Percentiles rank a stretch among this genome's conserved stretches.
Conservation (phyloP, 2,113 vertebrate genomes). For the Seriola rivoliana region DNA sequence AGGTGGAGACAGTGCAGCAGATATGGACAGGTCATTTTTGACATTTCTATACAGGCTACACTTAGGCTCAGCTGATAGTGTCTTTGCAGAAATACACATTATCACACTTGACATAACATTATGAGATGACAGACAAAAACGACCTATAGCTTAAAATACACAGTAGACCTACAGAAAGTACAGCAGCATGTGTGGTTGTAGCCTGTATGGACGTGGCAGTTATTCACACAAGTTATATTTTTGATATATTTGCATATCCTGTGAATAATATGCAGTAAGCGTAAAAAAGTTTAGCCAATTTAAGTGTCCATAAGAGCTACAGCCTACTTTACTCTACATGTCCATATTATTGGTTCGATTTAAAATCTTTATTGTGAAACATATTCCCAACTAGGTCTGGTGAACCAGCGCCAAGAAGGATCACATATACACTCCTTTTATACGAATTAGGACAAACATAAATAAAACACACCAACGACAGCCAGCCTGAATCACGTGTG, state of each 20-base stretch:
- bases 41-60: not conserved
- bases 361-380: not conserved
- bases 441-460: conserved; percentile 46
- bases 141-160: no score
- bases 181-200: not conserved
- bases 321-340: not conserved
- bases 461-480: conserved; percentile 34
- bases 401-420: not conserved
- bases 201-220: not conserved
- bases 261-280: not conserved
- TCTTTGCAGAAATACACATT: not conserved
- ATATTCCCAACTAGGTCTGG: not conserved
- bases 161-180: not conserved
- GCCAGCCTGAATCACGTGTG: conserved; percentile 28
- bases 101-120: not conserved
- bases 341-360: not conserved
- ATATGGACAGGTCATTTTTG: not conserved
- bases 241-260: not conserved
- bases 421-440: not conserved
- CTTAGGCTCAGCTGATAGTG: not conserved
- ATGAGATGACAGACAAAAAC: not conserved
- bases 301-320: not conserved
- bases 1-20: conserved; percentile 55
- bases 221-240: not conserved
- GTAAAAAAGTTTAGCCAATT: no score